These are phyloP conservation scores for Sciurus vulgaris DNA, from an alignment of 2,797 vertebrate genomes.

Conservation along the genomic window DNA sequence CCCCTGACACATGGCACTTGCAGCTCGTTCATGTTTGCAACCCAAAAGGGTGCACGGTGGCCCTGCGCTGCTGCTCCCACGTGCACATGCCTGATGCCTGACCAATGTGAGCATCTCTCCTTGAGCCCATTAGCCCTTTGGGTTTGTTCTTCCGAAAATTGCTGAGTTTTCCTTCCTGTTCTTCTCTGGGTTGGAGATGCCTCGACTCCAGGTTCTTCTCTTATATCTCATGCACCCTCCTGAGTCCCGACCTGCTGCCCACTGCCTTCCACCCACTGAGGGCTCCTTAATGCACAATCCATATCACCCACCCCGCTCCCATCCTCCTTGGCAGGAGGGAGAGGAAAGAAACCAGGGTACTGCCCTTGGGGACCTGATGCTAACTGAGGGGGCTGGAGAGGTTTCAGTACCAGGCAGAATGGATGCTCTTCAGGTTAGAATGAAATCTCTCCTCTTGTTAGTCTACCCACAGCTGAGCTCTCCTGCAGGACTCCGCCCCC, in stretches of 20 bases:
- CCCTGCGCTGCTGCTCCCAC: background rate
- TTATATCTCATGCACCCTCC: background rate
- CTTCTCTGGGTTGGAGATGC: background rate
- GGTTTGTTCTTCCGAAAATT: background rate
- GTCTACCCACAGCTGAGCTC: background rate
- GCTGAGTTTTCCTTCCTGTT: background rate
- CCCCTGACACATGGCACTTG: background rate
- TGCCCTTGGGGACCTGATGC: background rate
- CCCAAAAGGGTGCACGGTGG: background rate
- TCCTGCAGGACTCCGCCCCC: background rate
- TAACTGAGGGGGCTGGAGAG: background rate
- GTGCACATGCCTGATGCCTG: background rate
- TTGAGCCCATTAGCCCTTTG: conserved; percentile 4
- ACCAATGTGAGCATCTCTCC: background rate
- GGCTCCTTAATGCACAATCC: too few species aligned
- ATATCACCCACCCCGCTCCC: fast-evolving
- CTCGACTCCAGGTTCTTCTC: background rate
- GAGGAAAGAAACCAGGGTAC: background rate
- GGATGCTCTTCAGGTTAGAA: background rate
- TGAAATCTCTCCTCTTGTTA: background rate
- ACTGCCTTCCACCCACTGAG: too few species aligned
- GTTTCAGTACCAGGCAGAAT: background rate
- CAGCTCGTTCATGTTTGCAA: conserved; percentile 4
- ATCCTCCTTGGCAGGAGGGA: background rate
- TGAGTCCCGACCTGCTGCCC: background rate